phyloP scores from a whole-genome alignment of 2,888 invertebrate genomes.

The Eurois occulta region DNA sequence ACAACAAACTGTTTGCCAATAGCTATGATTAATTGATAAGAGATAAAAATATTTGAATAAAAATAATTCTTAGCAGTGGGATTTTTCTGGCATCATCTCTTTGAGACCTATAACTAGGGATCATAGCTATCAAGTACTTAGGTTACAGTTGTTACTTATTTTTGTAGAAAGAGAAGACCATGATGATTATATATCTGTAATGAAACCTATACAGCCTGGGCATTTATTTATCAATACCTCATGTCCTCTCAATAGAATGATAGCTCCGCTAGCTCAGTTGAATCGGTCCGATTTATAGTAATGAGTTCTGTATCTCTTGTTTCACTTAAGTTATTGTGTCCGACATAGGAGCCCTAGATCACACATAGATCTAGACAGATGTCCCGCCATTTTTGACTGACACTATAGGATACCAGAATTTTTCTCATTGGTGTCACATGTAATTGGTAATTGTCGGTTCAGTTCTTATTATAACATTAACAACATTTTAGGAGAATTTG shows the following conservation, averaged over 20 bases:
- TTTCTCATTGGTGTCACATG: background rate
- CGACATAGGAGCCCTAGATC: background rate
- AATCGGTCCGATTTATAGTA: slow-evolving; percentile 33
- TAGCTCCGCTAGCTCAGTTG: slow-evolving; percentile 2
- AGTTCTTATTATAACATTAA: background rate
- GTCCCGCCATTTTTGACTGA: background rate
- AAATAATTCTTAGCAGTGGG: background rate
- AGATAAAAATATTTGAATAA: background rate
- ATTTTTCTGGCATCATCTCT: background rate
- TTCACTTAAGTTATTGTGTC: slow-evolving; percentile 20
- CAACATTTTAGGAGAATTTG: background rate
- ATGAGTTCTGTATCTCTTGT: slow-evolving; percentile 5
- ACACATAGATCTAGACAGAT: slow-evolving; percentile 19
- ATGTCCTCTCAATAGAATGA: background rate
- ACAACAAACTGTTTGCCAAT: background rate
- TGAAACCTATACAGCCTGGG: background rate
- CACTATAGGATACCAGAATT: background rate
- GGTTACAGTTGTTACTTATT: background rate
- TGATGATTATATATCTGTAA: background rate
- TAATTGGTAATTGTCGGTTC: background rate
- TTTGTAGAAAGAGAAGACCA: background rate
- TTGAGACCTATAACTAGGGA: background rate
- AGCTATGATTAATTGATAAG: background rate
- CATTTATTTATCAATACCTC: background rate
- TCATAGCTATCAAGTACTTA: background rate